Conservation (phyloP, 2,113 vertebrate genomes). For the Emberiza fucata region DNA sequence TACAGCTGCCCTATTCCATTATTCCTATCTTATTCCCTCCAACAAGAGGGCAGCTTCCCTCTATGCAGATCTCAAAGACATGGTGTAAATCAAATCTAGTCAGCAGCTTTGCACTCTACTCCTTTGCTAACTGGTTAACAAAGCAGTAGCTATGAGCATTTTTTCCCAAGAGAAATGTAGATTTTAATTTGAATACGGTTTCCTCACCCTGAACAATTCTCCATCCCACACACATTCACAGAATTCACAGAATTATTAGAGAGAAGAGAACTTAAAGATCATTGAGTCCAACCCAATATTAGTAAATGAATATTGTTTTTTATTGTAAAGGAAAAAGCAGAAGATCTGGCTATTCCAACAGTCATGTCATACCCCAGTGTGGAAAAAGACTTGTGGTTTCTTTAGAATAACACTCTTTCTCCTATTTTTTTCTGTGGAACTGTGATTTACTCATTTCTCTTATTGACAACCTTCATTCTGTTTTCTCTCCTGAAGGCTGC, state of each 20-base stretch:
- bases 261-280: neutral
- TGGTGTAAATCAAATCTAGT: neutral
- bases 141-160: neutral
- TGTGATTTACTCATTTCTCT: neutral
- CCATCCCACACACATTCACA: neutral
- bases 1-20: neutral
- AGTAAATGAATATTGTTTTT: neutral
- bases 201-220: neutral
- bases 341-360: neutral
- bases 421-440: neutral
- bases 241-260: neutral
- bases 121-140: neutral
- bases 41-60: neutral
- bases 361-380: neutral
- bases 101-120: neutral
- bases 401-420: neutral
- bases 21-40: no score
- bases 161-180: neutral
- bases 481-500: neutral
- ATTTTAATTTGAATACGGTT: neutral
- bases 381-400: neutral
- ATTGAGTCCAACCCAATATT: neutral
- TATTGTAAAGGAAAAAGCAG: neutral
- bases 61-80: rapidly evolving
- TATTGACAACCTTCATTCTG: neutral